These are phyloP conservation scores for Limosa lapponica DNA, from an alignment of 2,797 vertebrate species.

Conservation along the genomic window DNA sequence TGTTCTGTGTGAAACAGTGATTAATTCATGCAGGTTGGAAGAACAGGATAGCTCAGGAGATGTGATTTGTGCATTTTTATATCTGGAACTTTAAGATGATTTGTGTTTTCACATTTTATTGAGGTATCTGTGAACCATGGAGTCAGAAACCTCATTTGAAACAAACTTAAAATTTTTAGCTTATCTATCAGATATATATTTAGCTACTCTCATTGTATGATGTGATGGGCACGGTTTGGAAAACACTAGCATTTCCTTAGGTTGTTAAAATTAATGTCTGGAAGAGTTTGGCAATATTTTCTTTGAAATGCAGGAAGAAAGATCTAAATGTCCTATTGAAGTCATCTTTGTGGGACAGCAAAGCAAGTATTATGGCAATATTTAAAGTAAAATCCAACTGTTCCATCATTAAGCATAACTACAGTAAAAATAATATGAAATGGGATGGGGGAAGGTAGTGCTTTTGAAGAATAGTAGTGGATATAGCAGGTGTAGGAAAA, in stretches of 20 bases:
- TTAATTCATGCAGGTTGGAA: neutral
- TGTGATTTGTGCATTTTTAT: neutral
- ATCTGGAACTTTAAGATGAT: neutral
- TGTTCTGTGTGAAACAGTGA: neutral
- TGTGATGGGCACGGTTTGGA: neutral
- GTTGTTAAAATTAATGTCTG: neutral
- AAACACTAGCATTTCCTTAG: neutral
- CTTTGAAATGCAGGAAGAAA: neutral
- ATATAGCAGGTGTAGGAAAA: neutral
- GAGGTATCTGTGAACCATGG: neutral
- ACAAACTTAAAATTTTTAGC: neutral
- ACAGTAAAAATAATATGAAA: neutral
- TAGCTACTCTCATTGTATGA: neutral
- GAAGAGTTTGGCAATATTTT: neutral
- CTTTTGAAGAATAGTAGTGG: neutral
- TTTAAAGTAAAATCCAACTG: neutral
- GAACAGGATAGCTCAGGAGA: neutral
- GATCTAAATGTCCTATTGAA: neutral
- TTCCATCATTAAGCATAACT: neutral
- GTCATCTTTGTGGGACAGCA: neutral
- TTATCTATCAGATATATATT: neutral
- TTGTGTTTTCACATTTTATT: neutral
- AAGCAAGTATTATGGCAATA: neutral
- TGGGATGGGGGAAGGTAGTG: rapidly evolving
- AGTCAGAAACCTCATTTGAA: neutral